These are phyloP conservation scores for Leucopsar rothschildi DNA, from an alignment of 2,113 vertebrate genomes.

Conservation along the genomic window DNA sequence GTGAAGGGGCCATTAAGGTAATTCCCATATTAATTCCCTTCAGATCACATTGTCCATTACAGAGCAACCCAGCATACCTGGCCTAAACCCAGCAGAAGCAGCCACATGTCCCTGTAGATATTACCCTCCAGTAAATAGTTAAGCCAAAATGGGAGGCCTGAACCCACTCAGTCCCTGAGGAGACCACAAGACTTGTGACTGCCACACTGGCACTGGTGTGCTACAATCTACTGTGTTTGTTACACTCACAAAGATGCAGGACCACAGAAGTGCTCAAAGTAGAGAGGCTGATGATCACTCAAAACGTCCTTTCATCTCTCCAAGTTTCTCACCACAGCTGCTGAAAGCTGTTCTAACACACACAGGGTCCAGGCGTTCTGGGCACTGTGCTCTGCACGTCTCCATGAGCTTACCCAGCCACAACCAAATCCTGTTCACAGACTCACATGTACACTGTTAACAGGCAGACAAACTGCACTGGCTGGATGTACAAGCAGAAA, in stretches of 20 bases:
- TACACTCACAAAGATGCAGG: background rate
- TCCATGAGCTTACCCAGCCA: background rate
- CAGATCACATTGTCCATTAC: background rate
- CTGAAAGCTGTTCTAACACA: background rate
- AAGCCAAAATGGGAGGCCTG: background rate
- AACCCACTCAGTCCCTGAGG: background rate
- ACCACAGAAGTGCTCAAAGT: background rate
- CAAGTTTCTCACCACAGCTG: background rate
- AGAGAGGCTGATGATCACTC: background rate
- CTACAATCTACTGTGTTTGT: background rate
- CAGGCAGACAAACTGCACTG: background rate
- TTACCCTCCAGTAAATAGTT: background rate
- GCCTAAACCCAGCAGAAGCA: background rate
- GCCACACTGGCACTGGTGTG: background rate
- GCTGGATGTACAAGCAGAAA: background rate
- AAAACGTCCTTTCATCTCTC: background rate
- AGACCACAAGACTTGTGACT: background rate
- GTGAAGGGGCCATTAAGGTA: background rate
- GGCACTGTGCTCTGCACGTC: background rate
- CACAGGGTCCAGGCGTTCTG: fast-evolving
- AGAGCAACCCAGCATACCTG: too few species aligned
- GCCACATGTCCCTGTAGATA: background rate
- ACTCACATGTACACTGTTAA: background rate
- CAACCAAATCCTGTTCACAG: background rate
- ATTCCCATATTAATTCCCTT: background rate